These are phyloP conservation scores for Junonia oenone DNA, from an alignment of 2,888 invertebrate genomes.

Conservation along the genomic window DNA sequence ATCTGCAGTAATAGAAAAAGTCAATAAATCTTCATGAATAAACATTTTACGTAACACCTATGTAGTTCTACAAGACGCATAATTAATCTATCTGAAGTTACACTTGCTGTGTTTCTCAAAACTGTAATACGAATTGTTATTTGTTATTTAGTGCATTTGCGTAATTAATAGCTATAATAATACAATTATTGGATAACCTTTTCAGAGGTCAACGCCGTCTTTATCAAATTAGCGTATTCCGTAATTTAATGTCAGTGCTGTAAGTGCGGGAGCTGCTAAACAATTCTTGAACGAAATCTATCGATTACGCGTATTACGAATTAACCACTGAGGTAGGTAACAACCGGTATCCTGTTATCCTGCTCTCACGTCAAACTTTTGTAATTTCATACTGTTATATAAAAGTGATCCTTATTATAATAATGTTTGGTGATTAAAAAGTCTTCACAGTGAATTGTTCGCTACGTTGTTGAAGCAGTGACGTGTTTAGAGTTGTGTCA, in stretches of 20 bases:
- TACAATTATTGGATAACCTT: conserved; percentile 20
- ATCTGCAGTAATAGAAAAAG: neutral
- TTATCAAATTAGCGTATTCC: neutral
- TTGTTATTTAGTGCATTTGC: conserved; percentile 1
- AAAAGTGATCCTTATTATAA: conserved; percentile 1
- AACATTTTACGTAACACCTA: neutral
- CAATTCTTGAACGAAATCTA: conserved; percentile 26
- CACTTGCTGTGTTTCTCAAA: neutral
- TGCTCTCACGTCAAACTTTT: conserved; percentile 12
- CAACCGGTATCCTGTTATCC: conserved; percentile 16
- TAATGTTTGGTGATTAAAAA: conserved; percentile 3
- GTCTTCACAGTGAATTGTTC: neutral
- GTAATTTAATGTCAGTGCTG: neutral
- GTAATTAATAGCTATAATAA: conserved; percentile 4
- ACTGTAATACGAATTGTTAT: neutral
- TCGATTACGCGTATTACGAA: conserved; percentile 17
- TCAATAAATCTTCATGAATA: neutral
- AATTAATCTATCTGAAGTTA: neutral
- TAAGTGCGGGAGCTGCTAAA: neutral
- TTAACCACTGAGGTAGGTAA: conserved; percentile 7
- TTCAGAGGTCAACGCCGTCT: conserved; percentile 14
- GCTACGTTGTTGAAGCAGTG: conserved; percentile 24
- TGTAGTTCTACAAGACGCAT: neutral
- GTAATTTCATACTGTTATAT: neutral
- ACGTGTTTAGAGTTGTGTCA: conserved; percentile 54